These are phyloP conservation scores for Melanocharis versteri DNA, from an alignment of 2,113 vertebrate species.

Conservation along the genomic window DNA sequence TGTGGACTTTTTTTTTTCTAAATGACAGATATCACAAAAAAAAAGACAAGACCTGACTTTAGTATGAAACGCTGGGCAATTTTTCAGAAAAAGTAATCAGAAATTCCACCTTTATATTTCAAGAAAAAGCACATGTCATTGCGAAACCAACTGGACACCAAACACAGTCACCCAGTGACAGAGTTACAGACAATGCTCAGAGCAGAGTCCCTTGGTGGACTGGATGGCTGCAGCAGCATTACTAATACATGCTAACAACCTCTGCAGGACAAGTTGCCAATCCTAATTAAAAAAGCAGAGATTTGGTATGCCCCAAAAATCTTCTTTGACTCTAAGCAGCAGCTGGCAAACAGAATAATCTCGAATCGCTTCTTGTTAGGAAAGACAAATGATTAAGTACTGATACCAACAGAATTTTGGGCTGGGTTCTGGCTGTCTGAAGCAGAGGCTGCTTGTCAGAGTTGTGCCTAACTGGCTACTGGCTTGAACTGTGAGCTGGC, in stretches of 20 bases:
- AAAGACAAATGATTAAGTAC: not conserved
- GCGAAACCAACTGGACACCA: not conserved
- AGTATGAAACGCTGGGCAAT: not conserved
- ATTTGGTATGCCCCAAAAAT: not conserved
- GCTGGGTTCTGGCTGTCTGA: not conserved
- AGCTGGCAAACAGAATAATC: not conserved
- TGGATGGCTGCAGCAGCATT: not conserved
- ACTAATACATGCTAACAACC: not conserved
- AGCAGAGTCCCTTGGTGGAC: not conserved
- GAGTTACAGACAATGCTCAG: not conserved
- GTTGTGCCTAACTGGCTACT: not conserved
- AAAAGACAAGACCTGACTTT: not conserved
- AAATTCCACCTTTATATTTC: not conserved
- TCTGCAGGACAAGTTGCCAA: not conserved
- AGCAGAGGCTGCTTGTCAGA: not conserved
- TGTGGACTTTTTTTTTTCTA: not conserved
- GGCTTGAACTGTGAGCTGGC: not conserved
- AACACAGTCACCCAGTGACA: not conserved
- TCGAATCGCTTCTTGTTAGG: not conserved
- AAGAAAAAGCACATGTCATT: not conserved
- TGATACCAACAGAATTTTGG: not conserved
- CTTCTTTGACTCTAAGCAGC: not conserved
- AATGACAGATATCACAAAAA: not conserved
- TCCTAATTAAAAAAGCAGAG: not conserved
- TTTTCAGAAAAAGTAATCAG: not conserved